phyloP scores from a whole-genome alignment of 2,797 vertebrate species.

The Chelmon rostratus region DNA sequence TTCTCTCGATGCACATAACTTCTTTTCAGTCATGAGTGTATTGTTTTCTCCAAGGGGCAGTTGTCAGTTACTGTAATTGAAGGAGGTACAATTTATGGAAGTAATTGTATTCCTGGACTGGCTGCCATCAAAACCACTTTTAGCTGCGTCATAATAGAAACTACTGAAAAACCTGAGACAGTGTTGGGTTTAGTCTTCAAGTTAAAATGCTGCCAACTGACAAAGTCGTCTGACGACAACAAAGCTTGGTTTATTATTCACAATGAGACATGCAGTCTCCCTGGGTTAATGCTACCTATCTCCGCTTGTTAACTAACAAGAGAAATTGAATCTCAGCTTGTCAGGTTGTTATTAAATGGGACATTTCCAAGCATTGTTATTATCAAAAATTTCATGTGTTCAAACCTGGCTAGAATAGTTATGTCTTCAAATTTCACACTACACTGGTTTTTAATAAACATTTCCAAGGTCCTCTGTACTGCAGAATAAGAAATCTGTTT shows the following conservation, averaged over 20 bases:
- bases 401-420: background rate
- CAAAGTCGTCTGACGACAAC: background rate
- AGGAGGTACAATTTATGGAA: background rate
- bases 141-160: background rate
- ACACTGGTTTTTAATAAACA: slow-evolving; percentile 9
- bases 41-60: background rate
- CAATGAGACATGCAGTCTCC: background rate
- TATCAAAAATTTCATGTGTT: slow-evolving; percentile 20
- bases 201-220: background rate
- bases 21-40: background rate
- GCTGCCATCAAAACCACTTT: slow-evolving; percentile 2
- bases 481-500: slow-evolving; percentile 22
- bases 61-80: background rate
- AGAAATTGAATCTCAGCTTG: slow-evolving; percentile 2
- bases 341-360: slow-evolving; percentile 1
- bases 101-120: background rate
- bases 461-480: background rate
- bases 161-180: background rate
- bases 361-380: background rate
- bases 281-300: background rate
- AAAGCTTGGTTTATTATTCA: slow-evolving; percentile 7
- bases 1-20: background rate
- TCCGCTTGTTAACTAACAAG: slow-evolving; percentile 6
- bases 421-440: slow-evolving; percentile 27
- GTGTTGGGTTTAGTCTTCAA: background rate